Evolutionary conservation across 2,113 vertebrate species (phyloP), one percentile per base, ranked within the genome.

Genomic region (Petroica traversi): DNA sequence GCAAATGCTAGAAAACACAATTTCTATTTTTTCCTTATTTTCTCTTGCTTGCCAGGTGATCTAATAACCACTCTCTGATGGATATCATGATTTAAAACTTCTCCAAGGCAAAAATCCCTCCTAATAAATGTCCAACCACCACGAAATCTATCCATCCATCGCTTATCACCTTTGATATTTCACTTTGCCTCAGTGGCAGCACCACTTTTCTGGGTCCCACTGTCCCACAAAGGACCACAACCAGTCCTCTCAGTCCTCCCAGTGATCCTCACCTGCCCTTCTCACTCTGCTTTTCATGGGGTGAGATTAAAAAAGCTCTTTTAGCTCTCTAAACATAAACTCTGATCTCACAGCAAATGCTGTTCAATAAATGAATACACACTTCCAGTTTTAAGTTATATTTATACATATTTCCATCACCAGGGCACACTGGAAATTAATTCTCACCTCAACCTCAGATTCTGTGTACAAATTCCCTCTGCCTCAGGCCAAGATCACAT

Each of bases 201-300:
- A 23, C 18, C 41, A 23, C 8, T 9, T 17, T 14, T 36, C 59
- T 6, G 28, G 5, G 49, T 4, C 7, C 13, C 3, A 1, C 17
- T 34, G 66, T 12, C 46, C 38, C 9, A 49, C 0, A 0, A n/a
- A 49, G 38, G 43, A 64, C 24, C 17, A 29, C 3, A 2, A n/a
- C n/a, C 79, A 86, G 38, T 33, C 8, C 24, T 12, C 23, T 62
- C 86, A 45, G 68, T 28, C 15, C 18, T 79, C 36, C n/a, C 45
- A 14, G 19, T 7, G 36, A 63, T 6, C 41, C 71, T 36, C 6
- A 8, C 8, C 51, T 45, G 15, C 28, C 43, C 18, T 12, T 11
- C 62, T 41, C 14, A 2, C 51, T 64, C 75, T 68, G 41, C 24
- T 92, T 61, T 58, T 52, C 36, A 68, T 2, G 11, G 16, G 5